phyloP scores from a whole-genome alignment of 2,797 vertebrate genomes.

The Pseudochromis fuscus region DNA sequence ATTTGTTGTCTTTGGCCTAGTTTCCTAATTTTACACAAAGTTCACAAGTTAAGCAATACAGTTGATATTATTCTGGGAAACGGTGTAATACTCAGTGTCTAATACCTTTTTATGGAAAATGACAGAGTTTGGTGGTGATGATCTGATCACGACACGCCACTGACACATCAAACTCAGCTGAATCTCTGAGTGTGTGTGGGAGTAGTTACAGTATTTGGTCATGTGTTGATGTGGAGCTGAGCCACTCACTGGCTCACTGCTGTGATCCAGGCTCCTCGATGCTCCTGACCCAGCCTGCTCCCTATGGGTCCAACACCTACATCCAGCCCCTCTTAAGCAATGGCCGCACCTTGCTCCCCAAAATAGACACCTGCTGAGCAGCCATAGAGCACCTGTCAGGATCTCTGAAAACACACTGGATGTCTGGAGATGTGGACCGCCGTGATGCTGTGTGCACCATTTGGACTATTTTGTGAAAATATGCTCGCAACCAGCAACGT shows the following conservation, averaged over 20 bases:
- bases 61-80: background rate
- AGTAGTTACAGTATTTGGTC: slow-evolving; percentile 39
- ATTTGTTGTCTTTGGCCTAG: no score
- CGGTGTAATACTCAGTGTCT: background rate
- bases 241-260: slow-evolving; percentile 12
- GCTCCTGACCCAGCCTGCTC: slow-evolving; percentile 27
- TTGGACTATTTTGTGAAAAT: slow-evolving; percentile 27
- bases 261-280: slow-evolving; percentile 53
- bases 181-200: slow-evolving; percentile 24
- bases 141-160: slow-evolving; percentile 20
- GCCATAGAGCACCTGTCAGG: slow-evolving; percentile 63
- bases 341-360: slow-evolving; percentile 40
- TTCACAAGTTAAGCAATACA: no score
- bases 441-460: background rate
- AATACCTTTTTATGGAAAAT: background rate
- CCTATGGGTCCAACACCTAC: no score
- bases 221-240: slow-evolving; percentile 55
- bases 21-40: no score
- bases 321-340: slow-evolving; percentile 9
- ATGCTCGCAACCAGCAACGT: no score
- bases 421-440: slow-evolving; percentile 42
- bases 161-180: slow-evolving; percentile 38
- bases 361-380: slow-evolving; percentile 78
- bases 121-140: background rate
- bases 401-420: slow-evolving; percentile 31